Conservation (phyloP, 1,140 invertebrate genomes). For the Archivesica marissinica region DNA sequence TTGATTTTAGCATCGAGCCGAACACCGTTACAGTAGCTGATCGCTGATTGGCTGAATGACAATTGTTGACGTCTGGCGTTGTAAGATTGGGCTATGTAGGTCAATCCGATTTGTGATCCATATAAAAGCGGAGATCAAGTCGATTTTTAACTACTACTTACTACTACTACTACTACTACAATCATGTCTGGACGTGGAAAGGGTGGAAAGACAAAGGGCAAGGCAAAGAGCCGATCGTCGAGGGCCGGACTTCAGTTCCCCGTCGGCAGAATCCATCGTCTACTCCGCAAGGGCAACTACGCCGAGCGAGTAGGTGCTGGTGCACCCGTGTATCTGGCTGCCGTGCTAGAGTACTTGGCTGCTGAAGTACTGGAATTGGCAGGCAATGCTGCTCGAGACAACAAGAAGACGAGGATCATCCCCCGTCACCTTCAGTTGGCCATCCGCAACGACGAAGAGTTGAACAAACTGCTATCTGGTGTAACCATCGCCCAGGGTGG, state of each 20-base stretch:
- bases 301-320: conserved; percentile 80
- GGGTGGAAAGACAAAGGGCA: conserved; percentile 86
- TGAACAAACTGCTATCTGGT: conserved; percentile 82
- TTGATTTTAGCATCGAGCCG: too few species aligned
- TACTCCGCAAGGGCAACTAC: conserved; percentile 82
- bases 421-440: conserved; percentile 82
- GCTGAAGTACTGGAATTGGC: conserved; percentile 87
- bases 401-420: conserved; percentile 84
- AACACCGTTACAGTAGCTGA: too few species aligned
- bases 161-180: too few species aligned
- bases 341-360: conserved; percentile 83
- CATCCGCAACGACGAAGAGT: conserved; percentile 83
- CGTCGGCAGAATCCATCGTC: conserved; percentile 83
- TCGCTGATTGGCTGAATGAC: too few species aligned
- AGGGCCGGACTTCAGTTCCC: conserved; percentile 84
- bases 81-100: too few species aligned
- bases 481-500: conserved; percentile 83
- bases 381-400: conserved; percentile 90
- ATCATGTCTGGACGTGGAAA: conserved; percentile 80
- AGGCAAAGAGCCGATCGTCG: conserved; percentile 81
- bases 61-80: too few species aligned
- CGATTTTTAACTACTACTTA: too few species aligned
- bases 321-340: conserved; percentile 81
- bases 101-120: too few species aligned
- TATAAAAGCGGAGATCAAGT: too few species aligned